Conservation (phyloP, 2,797 vertebrate genomes). For the Ara ararauna region DNA sequence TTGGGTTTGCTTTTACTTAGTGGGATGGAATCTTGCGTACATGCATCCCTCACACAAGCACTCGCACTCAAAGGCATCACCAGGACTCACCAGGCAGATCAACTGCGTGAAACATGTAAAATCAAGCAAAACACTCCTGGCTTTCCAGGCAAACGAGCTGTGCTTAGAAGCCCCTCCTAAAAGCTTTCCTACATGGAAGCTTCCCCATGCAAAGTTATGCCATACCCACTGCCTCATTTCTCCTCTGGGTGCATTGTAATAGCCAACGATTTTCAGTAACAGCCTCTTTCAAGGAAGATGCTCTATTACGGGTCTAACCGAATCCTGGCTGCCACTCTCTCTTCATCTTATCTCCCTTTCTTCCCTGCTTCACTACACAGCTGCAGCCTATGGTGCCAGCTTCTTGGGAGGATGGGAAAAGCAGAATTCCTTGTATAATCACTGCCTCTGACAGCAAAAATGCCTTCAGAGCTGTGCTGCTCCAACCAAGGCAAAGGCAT, state of each 20-base stretch:
- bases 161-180: not conserved
- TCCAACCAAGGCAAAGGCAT: not conserved
- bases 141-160: not conserved
- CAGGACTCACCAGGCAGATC: not conserved
- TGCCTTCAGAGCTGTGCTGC: rapidly evolving
- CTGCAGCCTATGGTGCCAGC: not conserved
- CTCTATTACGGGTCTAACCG: not conserved
- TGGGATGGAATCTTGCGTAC: not conserved
- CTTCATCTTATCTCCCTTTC: not conserved
- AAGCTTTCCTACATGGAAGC: not conserved
- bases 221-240: not conserved
- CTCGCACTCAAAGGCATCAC: not conserved
- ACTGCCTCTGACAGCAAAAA: not conserved
- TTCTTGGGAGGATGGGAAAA: not conserved
- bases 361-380: not conserved
- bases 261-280: not conserved
- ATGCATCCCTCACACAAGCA: not conserved
- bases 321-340: not conserved
- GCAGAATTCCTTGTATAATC: not conserved
- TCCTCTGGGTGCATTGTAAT: not conserved
- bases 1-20: not conserved
- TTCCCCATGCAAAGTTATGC: not conserved
- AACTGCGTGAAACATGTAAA: rapidly evolving
- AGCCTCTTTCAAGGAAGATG: slow-evolving; percentile 25
- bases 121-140: not conserved